phyloP scores from a whole-genome alignment of 2,888 invertebrate genomes.

The Agrotis puta region DNA sequence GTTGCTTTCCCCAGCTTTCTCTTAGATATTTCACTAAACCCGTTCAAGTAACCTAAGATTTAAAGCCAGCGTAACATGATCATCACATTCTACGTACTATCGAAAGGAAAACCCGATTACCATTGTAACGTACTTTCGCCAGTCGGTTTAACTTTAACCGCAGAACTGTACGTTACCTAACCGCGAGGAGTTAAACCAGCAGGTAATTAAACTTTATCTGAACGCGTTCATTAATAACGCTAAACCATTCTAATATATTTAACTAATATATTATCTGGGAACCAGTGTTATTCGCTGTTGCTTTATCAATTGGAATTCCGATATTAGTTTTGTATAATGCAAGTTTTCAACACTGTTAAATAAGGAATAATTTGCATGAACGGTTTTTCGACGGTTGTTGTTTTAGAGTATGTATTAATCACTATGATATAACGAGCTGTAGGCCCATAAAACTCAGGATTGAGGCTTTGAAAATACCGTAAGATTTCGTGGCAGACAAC shows the following conservation, averaged over 20 bases:
- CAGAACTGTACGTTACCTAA: slow-evolving; percentile 59
- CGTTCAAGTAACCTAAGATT: slow-evolving; percentile 7
- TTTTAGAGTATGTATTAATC: background rate
- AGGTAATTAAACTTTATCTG: slow-evolving; percentile 63
- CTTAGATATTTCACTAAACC: background rate
- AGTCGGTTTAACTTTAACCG: slow-evolving; percentile 44
- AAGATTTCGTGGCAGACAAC: too few species aligned
- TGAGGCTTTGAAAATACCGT: too few species aligned
- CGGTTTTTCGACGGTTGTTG: slow-evolving; percentile 3
- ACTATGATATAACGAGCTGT: too few species aligned
- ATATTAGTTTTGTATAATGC: slow-evolving; percentile 30
- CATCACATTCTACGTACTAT: slow-evolving; percentile 8
- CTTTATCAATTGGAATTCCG: slow-evolving; percentile 38
- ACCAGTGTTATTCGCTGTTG: slow-evolving; percentile 30
- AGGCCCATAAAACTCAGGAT: too few species aligned
- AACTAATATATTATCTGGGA: slow-evolving; percentile 50
- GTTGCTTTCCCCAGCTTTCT: too few species aligned
- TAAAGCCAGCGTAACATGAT: slow-evolving; percentile 15
- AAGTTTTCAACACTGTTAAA: slow-evolving; percentile 24
- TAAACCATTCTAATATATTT: slow-evolving; percentile 52
- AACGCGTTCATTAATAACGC: slow-evolving; percentile 60
- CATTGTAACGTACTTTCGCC: slow-evolving; percentile 25
- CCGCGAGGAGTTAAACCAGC: slow-evolving; percentile 50
- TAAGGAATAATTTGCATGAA: slow-evolving; percentile 4
- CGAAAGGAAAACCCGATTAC: slow-evolving; percentile 20